Percentiles rank a stretch among this genome's conserved stretches.
These are phyloP conservation scores for Poeciliopsis paucimaculata DNA, from an alignment of 2,797 vertebrate genomes.

Conservation along the genomic window DNA sequence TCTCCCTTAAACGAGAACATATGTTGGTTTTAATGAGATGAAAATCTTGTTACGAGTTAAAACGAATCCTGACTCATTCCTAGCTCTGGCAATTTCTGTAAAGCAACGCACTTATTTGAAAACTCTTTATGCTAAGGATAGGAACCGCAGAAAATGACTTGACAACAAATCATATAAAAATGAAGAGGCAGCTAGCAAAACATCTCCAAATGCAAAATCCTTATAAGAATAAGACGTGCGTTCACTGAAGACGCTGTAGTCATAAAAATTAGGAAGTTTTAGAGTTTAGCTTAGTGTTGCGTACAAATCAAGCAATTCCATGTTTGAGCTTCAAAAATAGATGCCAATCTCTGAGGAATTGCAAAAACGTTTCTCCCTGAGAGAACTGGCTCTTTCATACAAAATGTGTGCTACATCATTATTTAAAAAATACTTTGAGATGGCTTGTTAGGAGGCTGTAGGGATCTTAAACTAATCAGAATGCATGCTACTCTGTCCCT, in stretches of 20 bases:
- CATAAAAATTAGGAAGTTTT: neutral
- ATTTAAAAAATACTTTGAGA: neutral
- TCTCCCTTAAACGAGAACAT: too few relatives aligned
- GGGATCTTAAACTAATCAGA: neutral
- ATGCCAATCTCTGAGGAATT: neutral
- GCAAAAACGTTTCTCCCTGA: neutral
- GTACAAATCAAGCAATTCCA: neutral
- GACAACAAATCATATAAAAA: neutral
- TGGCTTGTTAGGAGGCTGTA: neutral
- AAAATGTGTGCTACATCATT: neutral
- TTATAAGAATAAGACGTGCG: neutral
- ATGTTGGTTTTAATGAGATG: too few relatives aligned
- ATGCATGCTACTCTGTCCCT: neutral
- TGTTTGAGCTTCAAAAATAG: neutral
- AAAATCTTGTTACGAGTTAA: too few relatives aligned
- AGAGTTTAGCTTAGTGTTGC: neutral
- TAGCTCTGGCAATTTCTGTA: neutral
- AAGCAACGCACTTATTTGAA: neutral
- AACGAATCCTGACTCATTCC: too few relatives aligned
- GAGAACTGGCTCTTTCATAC: neutral
- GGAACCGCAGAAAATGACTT: neutral
- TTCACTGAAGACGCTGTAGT: neutral
- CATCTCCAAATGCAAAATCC: neutral
- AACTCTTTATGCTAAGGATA: neutral
- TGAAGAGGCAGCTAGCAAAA: neutral